Percentiles rank a stretch among this genome's conserved stretches.
Evolutionary conservation across 1,140 invertebrate genomes (phyloP).

Genomic region (Gryon sp.): DNA sequence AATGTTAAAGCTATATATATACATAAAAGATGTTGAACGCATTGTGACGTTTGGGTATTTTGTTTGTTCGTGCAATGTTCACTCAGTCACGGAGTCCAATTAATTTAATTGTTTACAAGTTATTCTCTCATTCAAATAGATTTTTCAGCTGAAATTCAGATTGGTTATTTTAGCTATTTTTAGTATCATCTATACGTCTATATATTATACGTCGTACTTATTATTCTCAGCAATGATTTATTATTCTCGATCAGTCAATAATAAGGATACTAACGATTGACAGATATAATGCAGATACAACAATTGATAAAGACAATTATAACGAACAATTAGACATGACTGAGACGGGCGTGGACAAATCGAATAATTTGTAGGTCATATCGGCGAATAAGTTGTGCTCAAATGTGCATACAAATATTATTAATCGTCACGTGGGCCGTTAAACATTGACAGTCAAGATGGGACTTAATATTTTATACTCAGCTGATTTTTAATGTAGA

Average conservation of each 20-base stretch:
- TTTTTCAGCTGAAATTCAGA: slow-evolving; percentile 11
- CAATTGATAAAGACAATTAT: slow-evolving; percentile 16
- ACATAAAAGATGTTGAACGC: too few relatives aligned
- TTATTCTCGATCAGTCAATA: slow-evolving; percentile 37
- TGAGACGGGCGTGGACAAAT: slow-evolving; percentile 9
- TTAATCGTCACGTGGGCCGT: not conserved
- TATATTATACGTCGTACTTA: too few relatives aligned
- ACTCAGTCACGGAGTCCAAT: not conserved
- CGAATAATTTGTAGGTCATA: slow-evolving; percentile 30
- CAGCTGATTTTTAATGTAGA: too few relatives aligned
- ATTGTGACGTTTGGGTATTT: too few relatives aligned
- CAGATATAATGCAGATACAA: slow-evolving; percentile 12
- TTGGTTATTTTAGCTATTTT: slow-evolving; percentile 21
- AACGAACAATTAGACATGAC: slow-evolving; percentile 9
- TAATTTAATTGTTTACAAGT: slow-evolving; percentile 19
- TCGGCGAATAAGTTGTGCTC: slow-evolving; percentile 17
- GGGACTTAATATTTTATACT: too few relatives aligned
- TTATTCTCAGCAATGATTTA: slow-evolving; percentile 27
- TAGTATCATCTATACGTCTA: slow-evolving; percentile 11
- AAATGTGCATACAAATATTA: slow-evolving; percentile 31
- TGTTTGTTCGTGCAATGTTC: not conserved
- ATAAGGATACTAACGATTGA: slow-evolving; percentile 11
- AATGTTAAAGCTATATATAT: too few relatives aligned
- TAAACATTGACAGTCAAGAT: not conserved
- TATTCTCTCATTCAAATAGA: not conserved